Evolutionary conservation across 2,797 vertebrate genomes (phyloP), one percentile per base, ranked within the genome.

Genomic region (Aratinga solstitialis): DNA sequence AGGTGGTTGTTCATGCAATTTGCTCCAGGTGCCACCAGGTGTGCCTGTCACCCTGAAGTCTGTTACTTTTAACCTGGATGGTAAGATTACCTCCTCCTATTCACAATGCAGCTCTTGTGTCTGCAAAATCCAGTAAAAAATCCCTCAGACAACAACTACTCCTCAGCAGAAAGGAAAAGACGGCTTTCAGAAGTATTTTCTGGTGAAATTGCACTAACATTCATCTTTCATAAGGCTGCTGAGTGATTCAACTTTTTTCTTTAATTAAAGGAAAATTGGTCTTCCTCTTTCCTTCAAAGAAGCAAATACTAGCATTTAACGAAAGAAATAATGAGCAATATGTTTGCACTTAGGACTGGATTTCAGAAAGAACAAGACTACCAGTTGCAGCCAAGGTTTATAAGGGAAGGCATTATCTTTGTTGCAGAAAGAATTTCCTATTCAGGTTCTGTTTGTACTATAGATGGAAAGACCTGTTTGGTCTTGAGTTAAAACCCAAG

Each of bases 311-410:
- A 80, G 38, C 5, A 14, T 62, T 61, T n/a, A 63, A 75, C 26
- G 58, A 91, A 95, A 97, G 81, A 92, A 95, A 80, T 36, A 94
- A 67, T 3, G 7, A 34, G 84, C 20, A 67, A 73, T 87, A 76
- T 80, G 67, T 90, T 68, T 56, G 24, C 40, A 53, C 40, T 66
- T 76, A 71, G 68, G 63, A 79, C 38, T 74, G 68, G 38, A 84
- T 89, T 92, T 89, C 23, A 42, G 62, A 72, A 85, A 72, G 61
- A 91, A 23, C 8, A 29, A 81, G 50, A 85, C 13, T 32, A 85
- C 20, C 10, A 50, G 6, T 56, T 80, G 59, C 66, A 78, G 40
- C 11, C 62, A 81, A 73, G 40, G 6, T 80, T 77, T 89, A 22
- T 30, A 78, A 68, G 20, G 42, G 26, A 73, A 85, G 50, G 13